Conservation (phyloP, 2,888 invertebrate genomes). For the Andrena hattorfiana region DNA sequence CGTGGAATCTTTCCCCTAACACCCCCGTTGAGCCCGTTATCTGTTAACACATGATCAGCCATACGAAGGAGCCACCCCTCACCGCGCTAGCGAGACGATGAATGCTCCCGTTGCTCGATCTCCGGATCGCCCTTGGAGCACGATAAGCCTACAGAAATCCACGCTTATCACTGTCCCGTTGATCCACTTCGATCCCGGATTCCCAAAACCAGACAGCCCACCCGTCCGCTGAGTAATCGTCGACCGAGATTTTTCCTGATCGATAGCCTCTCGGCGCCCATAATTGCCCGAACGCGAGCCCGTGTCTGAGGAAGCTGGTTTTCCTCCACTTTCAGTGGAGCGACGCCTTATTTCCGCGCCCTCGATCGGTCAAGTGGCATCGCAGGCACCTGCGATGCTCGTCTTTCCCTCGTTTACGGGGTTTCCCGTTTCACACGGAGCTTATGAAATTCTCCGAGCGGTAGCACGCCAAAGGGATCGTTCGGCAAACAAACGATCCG, state of each 20-base stretch:
- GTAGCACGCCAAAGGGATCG: no score
- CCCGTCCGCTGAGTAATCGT: constrained; percentile 2
- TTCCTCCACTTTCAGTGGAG: constrained; percentile 19
- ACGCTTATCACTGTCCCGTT: background rate
- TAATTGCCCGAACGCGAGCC: no score
- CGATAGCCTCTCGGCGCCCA: background rate
- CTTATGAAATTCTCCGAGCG: no score
- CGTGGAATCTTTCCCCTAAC: constrained; percentile 26
- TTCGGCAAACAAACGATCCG: no score
- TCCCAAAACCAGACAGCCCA: background rate
- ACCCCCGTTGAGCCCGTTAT: constrained; percentile 68
- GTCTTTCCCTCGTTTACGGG: no score
- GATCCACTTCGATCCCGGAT: constrained; percentile 29
- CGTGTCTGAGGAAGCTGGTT: background rate
- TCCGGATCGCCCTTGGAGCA: constrained; percentile 5
- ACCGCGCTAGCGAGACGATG: constrained; percentile 24
- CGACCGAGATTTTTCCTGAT: background rate
- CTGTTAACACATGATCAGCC: constrained; percentile 79
- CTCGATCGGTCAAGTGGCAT: no score
- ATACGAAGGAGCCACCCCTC: constrained; percentile 54
- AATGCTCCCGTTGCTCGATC: constrained; percentile 14
- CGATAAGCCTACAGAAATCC: constrained; percentile 23
- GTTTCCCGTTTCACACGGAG: no score
- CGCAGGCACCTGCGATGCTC: no score
- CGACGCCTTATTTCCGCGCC: no score